Base-by-base conservation (phyloP, 2,113 vertebrate genomes). In the Alligator mississippiensis region DNA sequence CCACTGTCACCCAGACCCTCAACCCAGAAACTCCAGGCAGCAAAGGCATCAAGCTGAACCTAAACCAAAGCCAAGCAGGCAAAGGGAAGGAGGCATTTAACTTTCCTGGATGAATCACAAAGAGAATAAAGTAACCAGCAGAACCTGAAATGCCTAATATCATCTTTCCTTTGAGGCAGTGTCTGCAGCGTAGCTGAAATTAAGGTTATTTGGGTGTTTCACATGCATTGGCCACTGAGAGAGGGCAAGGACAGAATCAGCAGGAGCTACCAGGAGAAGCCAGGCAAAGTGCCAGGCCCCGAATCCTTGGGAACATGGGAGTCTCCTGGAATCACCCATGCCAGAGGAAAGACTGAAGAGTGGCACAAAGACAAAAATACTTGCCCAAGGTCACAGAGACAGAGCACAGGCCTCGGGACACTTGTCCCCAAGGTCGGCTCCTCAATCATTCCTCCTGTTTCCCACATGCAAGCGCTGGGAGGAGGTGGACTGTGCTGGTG, bases 141-240 rank as follows among this genome's bases (percentile, higher is more conserved):
- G 80, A 85, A 92, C 59, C 8, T 3, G 12, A 58, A 62, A 24
- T 0, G 4, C 6, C 70, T 62, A 1, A 1, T n/a, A 34, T 18
- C 25, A 86, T 16, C 17, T 9, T 85, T 82, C 77, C 54, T 77
- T 22, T 0, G 0, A 28, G 13, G 58, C 1, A 3, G 63, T 21
- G 34, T 13, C 88, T 38, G 59, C 19, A 21, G 34, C 57, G n/a
- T 61, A 13, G 24, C 47, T 8, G 61, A 64, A 1, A 9, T 13
- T 5, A 2, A 1, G 0, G 72, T 61, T 0, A 6, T 38, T 6
- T 11, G 13, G 22, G 12, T 38, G 38, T 38, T 9, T 58, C 19
- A 17, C 16, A 77, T 11, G 19, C 38, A 38, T 15, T 0, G 0
- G 78, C n/a, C 70, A 34, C 57, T 0, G 2, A 66, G 0, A 38